A percentile compares a stretch with the other conserved stretches of the same genome.
Conservation (phyloP, 1,140 invertebrate genomes). For the Neodiprion lecontei region DNA sequence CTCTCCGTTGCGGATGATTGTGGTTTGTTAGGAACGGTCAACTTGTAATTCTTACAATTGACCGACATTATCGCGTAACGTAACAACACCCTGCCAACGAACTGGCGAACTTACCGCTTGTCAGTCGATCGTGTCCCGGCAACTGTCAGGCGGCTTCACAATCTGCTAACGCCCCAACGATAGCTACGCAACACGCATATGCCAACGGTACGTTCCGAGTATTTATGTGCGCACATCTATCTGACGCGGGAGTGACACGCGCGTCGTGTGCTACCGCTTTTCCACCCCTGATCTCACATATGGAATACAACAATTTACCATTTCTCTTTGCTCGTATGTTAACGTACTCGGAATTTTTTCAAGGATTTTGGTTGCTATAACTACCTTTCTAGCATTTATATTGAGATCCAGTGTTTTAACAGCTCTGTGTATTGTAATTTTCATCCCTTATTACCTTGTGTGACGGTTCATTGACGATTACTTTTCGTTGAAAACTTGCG, state of each 20-base stretch:
- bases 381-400: too few species aligned
- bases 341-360: too few species aligned
- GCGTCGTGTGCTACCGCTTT: not conserved
- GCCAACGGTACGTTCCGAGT: not conserved
- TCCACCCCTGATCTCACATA: too few species aligned
- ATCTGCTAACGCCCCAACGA: not conserved
- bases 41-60: constrained; percentile 2
- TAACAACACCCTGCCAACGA: not conserved
- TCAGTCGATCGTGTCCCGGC: not conserved
- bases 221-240: not conserved
- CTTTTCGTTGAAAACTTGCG: too few species aligned
- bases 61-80: not conserved
- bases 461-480: too few species aligned
- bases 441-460: too few species aligned
- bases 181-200: not conserved
- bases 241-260: not conserved
- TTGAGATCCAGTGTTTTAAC: too few species aligned
- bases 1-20: not conserved
- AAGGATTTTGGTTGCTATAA: too few species aligned
- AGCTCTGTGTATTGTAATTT: too few species aligned
- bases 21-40: not conserved
- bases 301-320: too few species aligned
- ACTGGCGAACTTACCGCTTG: not conserved
- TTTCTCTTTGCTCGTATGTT: too few species aligned
- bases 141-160: not conserved